These are phyloP conservation scores for Spizaetus ornatus DNA, from an alignment of 2,113 vertebrate genomes.

Conservation along the genomic window DNA sequence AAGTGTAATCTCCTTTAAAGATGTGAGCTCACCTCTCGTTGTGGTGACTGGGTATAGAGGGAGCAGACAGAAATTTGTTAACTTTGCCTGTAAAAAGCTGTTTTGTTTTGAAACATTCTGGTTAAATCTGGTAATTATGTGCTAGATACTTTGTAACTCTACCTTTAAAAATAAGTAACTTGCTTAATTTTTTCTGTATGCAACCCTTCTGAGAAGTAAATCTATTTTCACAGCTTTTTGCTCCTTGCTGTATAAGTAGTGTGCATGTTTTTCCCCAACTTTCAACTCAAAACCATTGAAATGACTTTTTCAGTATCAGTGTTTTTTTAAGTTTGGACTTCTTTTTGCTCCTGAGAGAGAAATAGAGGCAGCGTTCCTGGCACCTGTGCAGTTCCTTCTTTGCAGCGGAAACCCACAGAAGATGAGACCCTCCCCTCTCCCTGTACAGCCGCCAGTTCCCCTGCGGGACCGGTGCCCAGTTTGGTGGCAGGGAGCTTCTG, in stretches of 20 bases:
- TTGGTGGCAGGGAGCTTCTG: background rate
- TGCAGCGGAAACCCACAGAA: background rate
- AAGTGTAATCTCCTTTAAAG: background rate
- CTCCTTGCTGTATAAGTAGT: background rate
- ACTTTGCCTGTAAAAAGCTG: background rate
- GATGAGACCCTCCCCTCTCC: background rate
- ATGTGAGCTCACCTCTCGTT: background rate
- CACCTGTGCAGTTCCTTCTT: background rate
- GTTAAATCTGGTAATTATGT: background rate
- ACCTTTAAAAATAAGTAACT: background rate
- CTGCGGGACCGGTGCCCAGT: fast-evolving
- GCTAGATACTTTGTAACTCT: background rate
- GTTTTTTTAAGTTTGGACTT: background rate
- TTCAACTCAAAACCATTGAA: background rate
- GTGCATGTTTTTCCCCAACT: background rate
- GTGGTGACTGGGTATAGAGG: background rate
- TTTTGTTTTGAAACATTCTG: background rate
- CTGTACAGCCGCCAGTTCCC: background rate
- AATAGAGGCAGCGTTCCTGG: background rate
- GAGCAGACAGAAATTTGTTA: background rate
- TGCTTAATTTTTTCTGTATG: background rate
- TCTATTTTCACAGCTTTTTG: background rate
- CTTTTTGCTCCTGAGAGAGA: background rate
- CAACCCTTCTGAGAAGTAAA: background rate
- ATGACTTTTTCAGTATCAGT: background rate